Evolutionary conservation across 2,888 invertebrate genomes (phyloP).

Genomic region (Oscheius sp.): DNA sequence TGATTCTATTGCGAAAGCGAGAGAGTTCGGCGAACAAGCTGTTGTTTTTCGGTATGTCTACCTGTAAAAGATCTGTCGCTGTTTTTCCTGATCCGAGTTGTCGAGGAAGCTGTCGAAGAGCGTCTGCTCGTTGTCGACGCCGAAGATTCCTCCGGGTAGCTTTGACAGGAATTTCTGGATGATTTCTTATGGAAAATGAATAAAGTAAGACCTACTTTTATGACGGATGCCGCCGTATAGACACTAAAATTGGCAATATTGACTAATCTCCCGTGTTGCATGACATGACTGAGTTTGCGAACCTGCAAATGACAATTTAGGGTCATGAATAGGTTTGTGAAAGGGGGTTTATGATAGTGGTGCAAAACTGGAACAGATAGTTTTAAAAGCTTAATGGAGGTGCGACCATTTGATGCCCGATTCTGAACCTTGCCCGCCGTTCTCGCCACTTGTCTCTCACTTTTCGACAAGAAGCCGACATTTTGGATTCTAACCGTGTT

Average conservation of each 20-base stretch:
- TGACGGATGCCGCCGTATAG: conserved; percentile 85
- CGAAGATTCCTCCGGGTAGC: conserved; percentile 95
- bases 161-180: conserved; percentile 89
- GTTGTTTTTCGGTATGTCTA: conserved; percentile 72
- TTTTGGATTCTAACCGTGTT: too few relatives aligned
- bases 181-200: not conserved
- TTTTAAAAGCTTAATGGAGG: too few relatives aligned
- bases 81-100: conserved; percentile 81
- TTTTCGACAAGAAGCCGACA: too few relatives aligned
- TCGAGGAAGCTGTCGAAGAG: conserved; percentile 89
- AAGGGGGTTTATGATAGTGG: too few relatives aligned
- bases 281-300: conserved; percentile 71
- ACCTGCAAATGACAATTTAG: conserved; percentile 55
- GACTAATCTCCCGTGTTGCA: conserved; percentile 74
- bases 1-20: not conserved
- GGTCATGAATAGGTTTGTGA: too few relatives aligned
- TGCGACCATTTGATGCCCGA: too few relatives aligned
- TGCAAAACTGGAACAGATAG: too few relatives aligned
- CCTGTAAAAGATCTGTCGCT: conserved; percentile 92
- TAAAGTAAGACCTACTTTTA: conserved; percentile 9
- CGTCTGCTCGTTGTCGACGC: conserved; percentile 88
- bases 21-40: not conserved
- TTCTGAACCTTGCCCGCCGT: too few relatives aligned
- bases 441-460: too few relatives aligned
- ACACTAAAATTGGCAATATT: conserved; percentile 85